Base-by-base conservation (phyloP, 2,888 invertebrate genomes). In the Andrena bicolor region DNA sequence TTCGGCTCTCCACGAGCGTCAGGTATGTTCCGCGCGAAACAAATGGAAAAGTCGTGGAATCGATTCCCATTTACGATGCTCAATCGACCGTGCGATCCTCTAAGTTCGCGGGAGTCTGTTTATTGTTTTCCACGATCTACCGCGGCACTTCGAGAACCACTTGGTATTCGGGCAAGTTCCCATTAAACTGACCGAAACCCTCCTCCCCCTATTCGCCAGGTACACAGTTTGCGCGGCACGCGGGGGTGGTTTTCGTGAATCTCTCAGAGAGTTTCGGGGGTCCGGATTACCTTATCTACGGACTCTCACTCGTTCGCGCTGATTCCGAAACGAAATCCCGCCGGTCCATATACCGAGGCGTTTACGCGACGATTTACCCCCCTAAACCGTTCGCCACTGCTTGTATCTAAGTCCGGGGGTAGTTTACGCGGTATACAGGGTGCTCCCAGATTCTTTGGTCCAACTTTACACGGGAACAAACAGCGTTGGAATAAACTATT, bases 211-310 rank as follows among this genome's bases (percentile, higher is more conserved):
- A 30, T 84, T 68, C 79, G 76, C 71, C 86, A 87, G 81, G 85
- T 74, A 84, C 72, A 80, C 77, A 73, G 72, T 72, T 63, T 73
- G 79, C 64, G 77, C n/a, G 76, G 66, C 35, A 23, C 49, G 1
- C 60, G 66, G 69, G 84, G 81, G 79, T 85, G 84, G 81, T 88
- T 56, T 86, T 87, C 71, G 41, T 56, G 83, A 80, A 71, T 87
- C 86, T 87, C 86, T 69, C 72, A 86, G 78, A 86, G 90, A 91
- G 88, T 91, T 92, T 91, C 89, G 89, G 89, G 84, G 82, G 79
- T 78, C 85, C 88, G 93, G 93, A 93, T 93, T 93, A 93, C 92
- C 93, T 94, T 93, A 93, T 93, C 93, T 92, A 78, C 90, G 82
- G 88, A 89, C 88, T 91, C 91, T 92, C 92, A 91, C 92, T 91